Evolutionary conservation across 2,113 vertebrate species (phyloP).

Genomic region (Gracilinanus agilis): DNA sequence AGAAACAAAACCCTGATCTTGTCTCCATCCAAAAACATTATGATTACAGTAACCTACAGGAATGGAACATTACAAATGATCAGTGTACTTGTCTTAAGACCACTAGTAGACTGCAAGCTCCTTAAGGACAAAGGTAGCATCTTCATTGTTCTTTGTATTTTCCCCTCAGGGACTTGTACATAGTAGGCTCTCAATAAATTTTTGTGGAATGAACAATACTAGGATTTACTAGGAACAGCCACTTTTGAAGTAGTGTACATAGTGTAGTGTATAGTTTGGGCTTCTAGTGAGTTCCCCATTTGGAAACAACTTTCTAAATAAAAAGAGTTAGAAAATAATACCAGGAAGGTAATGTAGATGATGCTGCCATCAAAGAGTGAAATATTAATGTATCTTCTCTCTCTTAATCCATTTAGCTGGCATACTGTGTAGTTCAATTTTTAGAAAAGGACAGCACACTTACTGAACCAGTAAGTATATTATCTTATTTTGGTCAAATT

Average conservation of each 20-base stretch:
- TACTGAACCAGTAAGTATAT: slow-evolving; percentile 93
- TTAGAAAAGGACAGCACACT: slow-evolving; percentile 99
- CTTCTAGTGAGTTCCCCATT: not conserved
- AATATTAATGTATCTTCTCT: slow-evolving; percentile 52
- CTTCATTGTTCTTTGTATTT: not conserved
- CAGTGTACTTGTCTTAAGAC: not conserved
- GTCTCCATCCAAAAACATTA: not conserved
- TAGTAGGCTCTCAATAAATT: not conserved
- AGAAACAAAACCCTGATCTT: not conserved
- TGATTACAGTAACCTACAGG: not conserved
- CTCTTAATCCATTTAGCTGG: slow-evolving; percentile 87
- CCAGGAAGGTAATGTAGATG: not conserved
- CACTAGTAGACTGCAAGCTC: not conserved
- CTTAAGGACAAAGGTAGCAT: not conserved
- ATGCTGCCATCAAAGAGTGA: rapidly evolving
- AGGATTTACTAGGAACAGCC: not conserved
- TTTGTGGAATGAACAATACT: not conserved
- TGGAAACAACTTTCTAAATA: not conserved
- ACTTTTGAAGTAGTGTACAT: not conserved
- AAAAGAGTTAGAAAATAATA: not conserved
- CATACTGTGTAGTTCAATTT: slow-evolving; percentile 98
- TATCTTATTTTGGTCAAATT: not conserved
- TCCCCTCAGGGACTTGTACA: not conserved
- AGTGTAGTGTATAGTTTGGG: not conserved
- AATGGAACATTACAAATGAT: not conserved